Conservation (phyloP, 2,113 vertebrate species). For the Chloebia gouldiae region DNA sequence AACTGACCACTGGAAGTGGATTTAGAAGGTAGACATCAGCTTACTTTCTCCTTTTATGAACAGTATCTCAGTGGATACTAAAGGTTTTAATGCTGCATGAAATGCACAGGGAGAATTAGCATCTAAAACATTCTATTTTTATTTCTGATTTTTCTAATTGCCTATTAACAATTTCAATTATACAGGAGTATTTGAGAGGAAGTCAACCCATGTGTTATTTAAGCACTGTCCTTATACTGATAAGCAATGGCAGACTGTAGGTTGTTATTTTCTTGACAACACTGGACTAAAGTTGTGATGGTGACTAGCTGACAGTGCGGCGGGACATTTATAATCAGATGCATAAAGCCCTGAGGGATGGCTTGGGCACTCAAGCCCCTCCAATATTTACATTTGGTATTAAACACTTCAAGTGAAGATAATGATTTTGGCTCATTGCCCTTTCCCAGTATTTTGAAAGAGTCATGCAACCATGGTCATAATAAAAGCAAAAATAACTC, state of each 20-base stretch:
- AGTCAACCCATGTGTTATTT: not conserved
- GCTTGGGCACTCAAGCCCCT: conserved; percentile 38
- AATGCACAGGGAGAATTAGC: not conserved
- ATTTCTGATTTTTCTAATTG: not conserved
- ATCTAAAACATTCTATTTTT: not conserved
- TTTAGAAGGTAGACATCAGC: not conserved
- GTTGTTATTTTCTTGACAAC: conserved; percentile 21
- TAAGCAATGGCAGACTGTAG: not conserved
- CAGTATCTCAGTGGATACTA: not conserved
- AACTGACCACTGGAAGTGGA: not conserved
- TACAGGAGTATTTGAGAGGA: not conserved
- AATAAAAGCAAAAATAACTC: conserved; percentile 42
- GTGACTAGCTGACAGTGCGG: not conserved
- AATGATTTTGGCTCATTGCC: conserved; percentile 57
- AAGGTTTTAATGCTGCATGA: not conserved
- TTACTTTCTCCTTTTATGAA: not conserved
- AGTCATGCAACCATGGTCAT: not conserved
- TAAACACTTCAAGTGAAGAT: conserved; percentile 45
- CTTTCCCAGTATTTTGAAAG: conserved; percentile 36
- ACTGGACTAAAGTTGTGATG: not conserved
- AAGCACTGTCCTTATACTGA: not conserved
- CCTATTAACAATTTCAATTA: not conserved
- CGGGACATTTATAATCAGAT: conserved; percentile 30
- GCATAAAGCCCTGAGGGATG: conserved; percentile 9
- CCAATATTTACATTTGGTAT: conserved; percentile 43